Evolutionary conservation across 2,113 vertebrate genomes (phyloP).

Genomic region (Suncus etruscus): DNA sequence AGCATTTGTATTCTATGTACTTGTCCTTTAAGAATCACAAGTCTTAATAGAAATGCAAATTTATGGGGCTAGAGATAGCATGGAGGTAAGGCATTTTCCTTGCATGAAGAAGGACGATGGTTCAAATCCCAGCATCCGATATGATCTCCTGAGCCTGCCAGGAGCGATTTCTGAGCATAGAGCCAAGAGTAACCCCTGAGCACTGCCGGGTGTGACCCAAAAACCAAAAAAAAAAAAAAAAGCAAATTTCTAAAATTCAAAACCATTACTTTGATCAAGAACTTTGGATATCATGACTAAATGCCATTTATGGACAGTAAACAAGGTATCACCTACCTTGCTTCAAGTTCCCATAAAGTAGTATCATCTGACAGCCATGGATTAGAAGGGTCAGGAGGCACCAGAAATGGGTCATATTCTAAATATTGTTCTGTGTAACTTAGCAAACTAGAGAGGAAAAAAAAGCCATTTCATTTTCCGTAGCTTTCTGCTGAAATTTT

Average conservation of each 20-base stretch:
- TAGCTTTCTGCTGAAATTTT: slow-evolving; percentile 5
- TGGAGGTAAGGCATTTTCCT: too few species aligned
- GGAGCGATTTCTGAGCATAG: too few species aligned
- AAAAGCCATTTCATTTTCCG: slow-evolving; percentile 15
- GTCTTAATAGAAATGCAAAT: not conserved
- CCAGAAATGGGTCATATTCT: slow-evolving; percentile 98
- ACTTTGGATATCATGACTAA: not conserved
- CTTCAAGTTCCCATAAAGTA: slow-evolving; percentile 96
- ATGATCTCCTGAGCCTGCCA: too few species aligned
- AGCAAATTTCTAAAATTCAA: not conserved
- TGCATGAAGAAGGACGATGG: too few species aligned
- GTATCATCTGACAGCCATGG: slow-evolving; percentile 97
- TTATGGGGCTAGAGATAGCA: too few species aligned
- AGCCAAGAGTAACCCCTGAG: too few species aligned
- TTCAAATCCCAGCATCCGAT: too few species aligned
- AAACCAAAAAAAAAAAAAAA: not conserved
- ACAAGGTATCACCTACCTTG: slow-evolving; percentile 88
- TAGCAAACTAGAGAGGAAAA: slow-evolving; percentile 91
- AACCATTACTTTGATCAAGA: not conserved
- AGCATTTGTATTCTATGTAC: not conserved
- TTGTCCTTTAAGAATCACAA: not conserved
- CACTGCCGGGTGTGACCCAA: too few species aligned
- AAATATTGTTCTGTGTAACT: slow-evolving; percentile 97
- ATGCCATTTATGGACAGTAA: not conserved
- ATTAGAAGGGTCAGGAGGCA: slow-evolving; percentile 94